Evolutionary conservation across 2,113 vertebrate species (phyloP).

Genomic region (Taxidea taxus): DNA sequence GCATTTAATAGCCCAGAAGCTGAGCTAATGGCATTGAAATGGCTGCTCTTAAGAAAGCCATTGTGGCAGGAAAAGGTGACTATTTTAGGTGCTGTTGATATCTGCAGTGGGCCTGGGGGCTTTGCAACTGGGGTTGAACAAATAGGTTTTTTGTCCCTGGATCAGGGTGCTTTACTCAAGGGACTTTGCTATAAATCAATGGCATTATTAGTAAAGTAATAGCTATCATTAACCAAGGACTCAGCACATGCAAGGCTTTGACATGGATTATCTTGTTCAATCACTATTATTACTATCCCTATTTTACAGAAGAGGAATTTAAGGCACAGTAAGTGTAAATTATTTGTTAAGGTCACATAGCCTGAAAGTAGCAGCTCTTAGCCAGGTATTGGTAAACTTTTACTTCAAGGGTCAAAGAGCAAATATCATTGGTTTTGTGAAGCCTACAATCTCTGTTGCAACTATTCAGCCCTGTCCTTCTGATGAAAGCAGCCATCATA

Average conservation of each 20-base stretch:
- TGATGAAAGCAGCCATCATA: not conserved
- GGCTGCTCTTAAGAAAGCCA: slow-evolving; percentile 19
- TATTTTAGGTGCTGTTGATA: not conserved
- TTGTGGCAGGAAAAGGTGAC: not conserved
- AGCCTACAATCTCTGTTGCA: not conserved
- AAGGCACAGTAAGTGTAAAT: not conserved
- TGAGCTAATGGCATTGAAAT: slow-evolving; percentile 18
- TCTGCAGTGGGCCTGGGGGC: not conserved
- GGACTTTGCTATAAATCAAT: not conserved
- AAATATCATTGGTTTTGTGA: not conserved
- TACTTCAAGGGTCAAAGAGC: not conserved
- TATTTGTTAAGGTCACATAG: not conserved
- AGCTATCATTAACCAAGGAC: not conserved
- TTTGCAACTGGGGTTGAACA: not conserved
- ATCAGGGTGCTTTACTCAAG: not conserved
- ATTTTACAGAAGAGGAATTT: not conserved
- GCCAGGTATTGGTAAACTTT: not conserved
- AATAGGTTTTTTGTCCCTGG: not conserved
- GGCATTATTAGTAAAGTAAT: not conserved
- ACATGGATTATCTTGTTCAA: not conserved
- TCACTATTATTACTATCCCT: not conserved
- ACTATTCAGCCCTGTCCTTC: not conserved
- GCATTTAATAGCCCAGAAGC: not conserved
- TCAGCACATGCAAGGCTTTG: not conserved
- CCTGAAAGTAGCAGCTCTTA: not conserved